A percentile compares a stretch with the other conserved stretches of the same genome.
These are phyloP conservation scores for Chaetura pelagica DNA, from an alignment of 2,113 vertebrate species.

Conservation along the genomic window DNA sequence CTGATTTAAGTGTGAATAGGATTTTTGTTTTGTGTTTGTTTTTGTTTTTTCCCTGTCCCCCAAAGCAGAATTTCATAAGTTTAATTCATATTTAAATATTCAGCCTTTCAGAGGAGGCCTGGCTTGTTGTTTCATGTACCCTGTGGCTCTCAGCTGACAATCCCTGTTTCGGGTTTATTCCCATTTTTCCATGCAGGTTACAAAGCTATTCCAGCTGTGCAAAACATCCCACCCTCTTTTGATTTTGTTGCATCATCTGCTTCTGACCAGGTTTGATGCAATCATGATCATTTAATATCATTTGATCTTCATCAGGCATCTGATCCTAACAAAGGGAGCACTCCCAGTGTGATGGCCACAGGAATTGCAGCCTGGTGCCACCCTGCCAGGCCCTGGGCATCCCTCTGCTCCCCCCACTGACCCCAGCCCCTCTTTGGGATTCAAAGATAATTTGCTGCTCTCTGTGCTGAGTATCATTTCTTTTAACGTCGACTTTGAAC, in stretches of 20 bases:
- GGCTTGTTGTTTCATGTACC: background rate
- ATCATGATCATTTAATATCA: background rate
- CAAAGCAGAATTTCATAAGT: background rate
- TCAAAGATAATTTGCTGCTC: background rate
- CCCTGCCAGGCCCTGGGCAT: background rate
- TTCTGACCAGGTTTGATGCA: background rate
- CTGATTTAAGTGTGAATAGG: background rate
- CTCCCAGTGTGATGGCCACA: background rate
- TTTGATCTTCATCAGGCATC: background rate
- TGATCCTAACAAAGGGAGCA: background rate
- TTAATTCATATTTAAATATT: slow-evolving; percentile 13
- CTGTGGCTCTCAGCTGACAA: background rate
- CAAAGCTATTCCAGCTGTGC: background rate
- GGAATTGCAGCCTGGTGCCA: background rate
- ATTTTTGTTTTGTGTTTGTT: background rate
- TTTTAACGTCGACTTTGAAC: background rate
- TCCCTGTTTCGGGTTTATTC: background rate
- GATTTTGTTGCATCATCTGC: background rate
- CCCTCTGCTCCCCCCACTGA: background rate
- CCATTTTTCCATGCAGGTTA: background rate
- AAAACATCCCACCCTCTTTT: background rate
- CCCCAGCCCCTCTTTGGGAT: background rate
- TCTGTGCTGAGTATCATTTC: background rate
- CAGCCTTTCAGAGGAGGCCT: background rate
- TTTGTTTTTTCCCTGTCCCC: background rate